Base-by-base conservation (phyloP, 2,113 vertebrate species). In the Piaya cayana region DNA sequence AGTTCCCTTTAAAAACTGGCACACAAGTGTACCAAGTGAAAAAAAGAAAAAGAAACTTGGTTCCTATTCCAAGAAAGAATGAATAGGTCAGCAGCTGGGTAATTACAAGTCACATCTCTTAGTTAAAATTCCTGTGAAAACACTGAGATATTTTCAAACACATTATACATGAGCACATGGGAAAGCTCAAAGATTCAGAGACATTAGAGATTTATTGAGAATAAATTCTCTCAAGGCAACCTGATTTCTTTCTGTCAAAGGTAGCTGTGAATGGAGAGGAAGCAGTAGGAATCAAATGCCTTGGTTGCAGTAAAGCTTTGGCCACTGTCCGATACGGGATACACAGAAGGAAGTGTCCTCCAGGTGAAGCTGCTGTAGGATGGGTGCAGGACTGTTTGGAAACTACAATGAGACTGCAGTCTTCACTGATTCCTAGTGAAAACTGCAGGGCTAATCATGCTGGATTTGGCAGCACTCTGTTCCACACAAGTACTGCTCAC, bases 51-150 rank as follows among this genome's bases (percentile, higher is more conserved):
- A 72, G 9, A 60, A 86, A 34, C 1, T 1, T 49, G 18, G 17
- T 25, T 81, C 29, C 52, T 78, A 9, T 78, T 53, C 25, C 26
- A 60, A 87, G 72, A 58, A 90, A 36, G 47, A 56, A 10, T 47
- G 34, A 89, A 82, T 34, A 7, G 34, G 34, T n/a, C 63, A 87
- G 68, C 60, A 81, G 37, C 20, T 78, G 43, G 43, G 58, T 30
- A 86, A 82, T 75, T 45, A 77, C 19, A 58, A 91, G 77, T 59
- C 8, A 42, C 12, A n/a, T 7, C 15, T 53, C 52, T 77, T 58
- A 71, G 79, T 88, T 87, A 88, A 82, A 82, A 85, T 88, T 84
- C 74, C 67, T 88, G 78, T 56, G 36, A 82, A 90, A 86, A 82
- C 55, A 47, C 47, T 63, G 52, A 71, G 50, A 18, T 78, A n/a